Percentiles rank a stretch among this genome's conserved stretches.
These are phyloP conservation scores for Spinus pinus DNA, from an alignment of 2,797 vertebrate species.

Conservation along the genomic window DNA sequence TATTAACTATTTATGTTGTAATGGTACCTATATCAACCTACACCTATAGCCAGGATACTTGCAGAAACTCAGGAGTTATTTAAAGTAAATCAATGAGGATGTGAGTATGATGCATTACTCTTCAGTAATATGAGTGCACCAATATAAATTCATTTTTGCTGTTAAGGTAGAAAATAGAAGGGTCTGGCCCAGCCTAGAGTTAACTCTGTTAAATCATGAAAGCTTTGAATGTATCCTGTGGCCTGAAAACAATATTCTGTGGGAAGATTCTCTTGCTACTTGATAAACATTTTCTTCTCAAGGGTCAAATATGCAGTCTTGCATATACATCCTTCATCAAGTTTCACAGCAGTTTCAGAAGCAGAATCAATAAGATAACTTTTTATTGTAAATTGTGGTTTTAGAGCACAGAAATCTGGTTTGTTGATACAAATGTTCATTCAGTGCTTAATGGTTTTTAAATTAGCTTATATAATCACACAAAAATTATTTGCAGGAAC, in stretches of 20 bases:
- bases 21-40: neutral
- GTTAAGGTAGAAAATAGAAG: neutral
- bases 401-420: neutral
- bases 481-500: slow-evolving; percentile 8
- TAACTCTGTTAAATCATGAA: neutral
- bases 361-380: neutral
- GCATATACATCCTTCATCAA: neutral
- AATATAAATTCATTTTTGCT: neutral
- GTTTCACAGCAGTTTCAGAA: neutral
- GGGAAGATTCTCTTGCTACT: neutral
- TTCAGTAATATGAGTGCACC: neutral
- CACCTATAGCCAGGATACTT: neutral
- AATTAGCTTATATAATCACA: neutral
- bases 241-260: neutral
- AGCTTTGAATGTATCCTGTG: neutral
- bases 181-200: neutral
- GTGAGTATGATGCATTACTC: neutral
- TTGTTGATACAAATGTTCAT: neutral
- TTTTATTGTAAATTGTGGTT: neutral
- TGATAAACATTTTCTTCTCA: neutral
- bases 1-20: neutral
- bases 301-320: neutral
- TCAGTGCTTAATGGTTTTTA: neutral
- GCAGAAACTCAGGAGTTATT: neutral
- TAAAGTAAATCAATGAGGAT: neutral